Base-by-base conservation (phyloP, 2,113 vertebrate species). In the Aegotheles bennettii region DNA sequence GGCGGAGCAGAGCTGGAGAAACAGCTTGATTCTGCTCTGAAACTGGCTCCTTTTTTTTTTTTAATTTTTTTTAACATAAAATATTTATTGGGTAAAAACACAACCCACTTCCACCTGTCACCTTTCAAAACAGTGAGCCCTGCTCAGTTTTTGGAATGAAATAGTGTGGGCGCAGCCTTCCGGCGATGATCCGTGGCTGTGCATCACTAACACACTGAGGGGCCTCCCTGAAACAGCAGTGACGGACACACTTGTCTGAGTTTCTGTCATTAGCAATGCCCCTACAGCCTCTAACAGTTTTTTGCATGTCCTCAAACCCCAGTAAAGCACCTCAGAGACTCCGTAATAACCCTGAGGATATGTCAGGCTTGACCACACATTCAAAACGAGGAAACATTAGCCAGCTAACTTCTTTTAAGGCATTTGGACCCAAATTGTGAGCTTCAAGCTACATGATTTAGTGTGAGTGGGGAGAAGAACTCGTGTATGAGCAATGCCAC, bases 41-140 rank as follows among this genome's bases (percentile, higher is more conserved):
- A 93, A 95, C 89, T 88, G 90, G 69, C 71, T 94, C 54, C 15
- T 56, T 56, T 56, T 56, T 48, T 28, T 51, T 71, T 33, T 33
- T 48, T 28, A 47, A 75, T 90, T 82, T 81, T 90, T 94, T 77
- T 68, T 31, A 90, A 69, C 76, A 81, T 84, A 71, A 94, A 95
- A 89, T 92, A 97, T 94, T 96, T 96, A 96, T 96, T 97, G 96
- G 95, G 48, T 96, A 94, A 97, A 96, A 96, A 94, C 94, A 96
- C 96, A 97, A 64, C 95, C 96, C 95, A 97, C 95, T 97, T 97
- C 96, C 96, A 97, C 96, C 96, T 97, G 95, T 88, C 92, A 96
- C 96, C 94, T 96, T 94, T 94, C 86, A 95, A 95, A 97, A 93
- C 65, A 96, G 91, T 93, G 93, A 97, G 95, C 89, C 73, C 94